Percentiles rank a stretch among this genome's conserved stretches.
Evolutionary conservation across 2,113 vertebrate genomes (phyloP).

Genomic region (Heterotilapia buettikoferi): DNA sequence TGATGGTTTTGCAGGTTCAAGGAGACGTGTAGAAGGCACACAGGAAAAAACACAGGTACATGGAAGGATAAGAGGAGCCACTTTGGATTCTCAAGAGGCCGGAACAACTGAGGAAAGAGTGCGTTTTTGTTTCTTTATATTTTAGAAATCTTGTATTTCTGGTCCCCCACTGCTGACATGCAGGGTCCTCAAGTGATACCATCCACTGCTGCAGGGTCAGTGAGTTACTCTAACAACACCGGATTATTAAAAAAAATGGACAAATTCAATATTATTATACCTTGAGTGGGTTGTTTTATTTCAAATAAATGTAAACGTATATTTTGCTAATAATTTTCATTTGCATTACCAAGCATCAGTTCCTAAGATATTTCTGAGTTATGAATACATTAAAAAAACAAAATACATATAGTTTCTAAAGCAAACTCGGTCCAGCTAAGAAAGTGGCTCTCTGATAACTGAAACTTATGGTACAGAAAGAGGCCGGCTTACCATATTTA

Average conservation of each 20-base stretch:
- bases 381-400: background rate
- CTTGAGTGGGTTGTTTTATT: background rate
- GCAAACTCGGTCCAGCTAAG: background rate
- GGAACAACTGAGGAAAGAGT: constrained; percentile 18
- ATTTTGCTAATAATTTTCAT: background rate
- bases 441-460: background rate
- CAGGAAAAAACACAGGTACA: constrained; percentile 12
- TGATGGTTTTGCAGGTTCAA: constrained; percentile 50
- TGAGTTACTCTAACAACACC: background rate
- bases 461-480: background rate
- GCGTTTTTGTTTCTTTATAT: constrained; percentile 16
- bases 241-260: background rate
- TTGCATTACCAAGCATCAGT: background rate
- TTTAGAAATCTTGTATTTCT: constrained; percentile 7
- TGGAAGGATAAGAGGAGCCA: constrained; percentile 8
- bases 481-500: constrained; percentile 82
- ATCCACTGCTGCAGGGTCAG: background rate
- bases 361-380: background rate
- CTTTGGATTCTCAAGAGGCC: constrained; percentile 21
- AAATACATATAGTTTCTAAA: background rate
- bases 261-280: background rate
- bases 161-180: background rate
- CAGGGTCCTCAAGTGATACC: background rate
- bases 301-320: background rate
- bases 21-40: constrained; percentile 33